Percentiles rank a stretch among this genome's conserved stretches.
Conservation (phyloP, 2,113 vertebrate species). For the Cinclus cinclus region DNA sequence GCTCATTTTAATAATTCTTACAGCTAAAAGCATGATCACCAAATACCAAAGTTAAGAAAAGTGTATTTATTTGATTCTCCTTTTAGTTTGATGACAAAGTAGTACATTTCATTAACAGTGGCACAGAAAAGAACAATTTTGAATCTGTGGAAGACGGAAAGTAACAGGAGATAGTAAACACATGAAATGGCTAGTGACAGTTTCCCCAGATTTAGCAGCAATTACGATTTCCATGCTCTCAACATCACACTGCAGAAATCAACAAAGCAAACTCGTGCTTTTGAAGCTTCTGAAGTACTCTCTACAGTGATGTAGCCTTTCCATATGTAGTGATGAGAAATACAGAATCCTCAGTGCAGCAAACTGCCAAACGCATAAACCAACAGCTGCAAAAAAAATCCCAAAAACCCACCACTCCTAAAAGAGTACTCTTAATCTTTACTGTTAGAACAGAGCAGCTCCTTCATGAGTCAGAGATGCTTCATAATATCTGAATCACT, state of each 20-base stretch:
- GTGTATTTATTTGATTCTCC: constrained; percentile 42
- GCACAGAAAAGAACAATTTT: background rate
- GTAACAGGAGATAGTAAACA: background rate
- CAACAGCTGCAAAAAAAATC: background rate
- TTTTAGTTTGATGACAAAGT: background rate
- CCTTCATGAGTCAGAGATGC: background rate
- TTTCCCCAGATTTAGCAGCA: background rate
- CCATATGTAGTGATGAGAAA: background rate
- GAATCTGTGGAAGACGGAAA: background rate
- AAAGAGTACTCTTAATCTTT: background rate
- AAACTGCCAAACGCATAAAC: background rate
- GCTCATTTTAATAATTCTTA: background rate
- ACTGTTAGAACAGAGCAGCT: background rate
- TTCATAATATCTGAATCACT: background rate
- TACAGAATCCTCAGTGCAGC: background rate
- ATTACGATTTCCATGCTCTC: background rate
- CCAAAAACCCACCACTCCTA: background rate
- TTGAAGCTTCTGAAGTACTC: background rate
- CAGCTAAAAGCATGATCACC: background rate
- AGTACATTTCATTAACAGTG: background rate
- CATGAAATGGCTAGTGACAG: background rate
- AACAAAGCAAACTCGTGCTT: background rate
- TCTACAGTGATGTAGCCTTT: background rate
- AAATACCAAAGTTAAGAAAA: constrained; percentile 29
- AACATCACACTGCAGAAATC: background rate